Evolutionary conservation across 92 coral and sea anemone species (phyloP).

Genomic region (Epizoanthus fatuus): DNA sequence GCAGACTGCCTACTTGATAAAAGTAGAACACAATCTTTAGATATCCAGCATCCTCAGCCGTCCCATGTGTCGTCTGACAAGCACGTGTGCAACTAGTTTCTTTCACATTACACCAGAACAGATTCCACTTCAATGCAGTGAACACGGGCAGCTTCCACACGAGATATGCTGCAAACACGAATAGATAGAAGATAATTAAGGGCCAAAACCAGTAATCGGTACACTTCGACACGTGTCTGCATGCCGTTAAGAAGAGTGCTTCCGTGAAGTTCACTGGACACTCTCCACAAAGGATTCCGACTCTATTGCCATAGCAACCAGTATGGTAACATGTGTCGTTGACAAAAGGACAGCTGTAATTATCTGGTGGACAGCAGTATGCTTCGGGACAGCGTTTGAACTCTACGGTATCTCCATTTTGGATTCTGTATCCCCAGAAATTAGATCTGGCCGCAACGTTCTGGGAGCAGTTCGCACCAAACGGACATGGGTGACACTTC

Average conservation of each 20-base stretch:
- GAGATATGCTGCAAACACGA: constrained; percentile 31
- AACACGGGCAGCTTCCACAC: constrained; percentile 48
- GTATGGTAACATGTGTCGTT: background rate
- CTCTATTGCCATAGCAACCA: constrained; percentile 66
- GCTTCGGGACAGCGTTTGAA: constrained; percentile 51
- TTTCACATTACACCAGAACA: constrained; percentile 22
- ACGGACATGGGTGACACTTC: constrained; percentile 41
- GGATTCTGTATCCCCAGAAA: constrained; percentile 52
- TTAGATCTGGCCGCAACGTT: constrained; percentile 48
- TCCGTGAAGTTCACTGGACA: constrained; percentile 51
- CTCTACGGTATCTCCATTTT: constrained; percentile 7
- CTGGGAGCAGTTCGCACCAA: constrained; percentile 42
- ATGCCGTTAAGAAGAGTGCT: constrained; percentile 18
- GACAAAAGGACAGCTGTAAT: constrained; percentile 27
- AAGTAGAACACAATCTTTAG: constrained; percentile 54
- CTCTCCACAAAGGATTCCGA: constrained; percentile 53
- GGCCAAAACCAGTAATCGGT: constrained; percentile 10
- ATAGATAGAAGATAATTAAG: background rate
- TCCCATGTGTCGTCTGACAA: too few relatives aligned
- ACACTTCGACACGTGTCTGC: constrained; percentile 16
- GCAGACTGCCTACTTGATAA: constrained; percentile 49
- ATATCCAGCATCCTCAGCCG: background rate
- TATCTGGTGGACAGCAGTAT: constrained; percentile 48
- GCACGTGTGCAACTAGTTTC: too few relatives aligned
- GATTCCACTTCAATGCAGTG: background rate